Evolutionary conservation across 2,113 vertebrate genomes (phyloP).

Genomic region (Psophia crepitans): DNA sequence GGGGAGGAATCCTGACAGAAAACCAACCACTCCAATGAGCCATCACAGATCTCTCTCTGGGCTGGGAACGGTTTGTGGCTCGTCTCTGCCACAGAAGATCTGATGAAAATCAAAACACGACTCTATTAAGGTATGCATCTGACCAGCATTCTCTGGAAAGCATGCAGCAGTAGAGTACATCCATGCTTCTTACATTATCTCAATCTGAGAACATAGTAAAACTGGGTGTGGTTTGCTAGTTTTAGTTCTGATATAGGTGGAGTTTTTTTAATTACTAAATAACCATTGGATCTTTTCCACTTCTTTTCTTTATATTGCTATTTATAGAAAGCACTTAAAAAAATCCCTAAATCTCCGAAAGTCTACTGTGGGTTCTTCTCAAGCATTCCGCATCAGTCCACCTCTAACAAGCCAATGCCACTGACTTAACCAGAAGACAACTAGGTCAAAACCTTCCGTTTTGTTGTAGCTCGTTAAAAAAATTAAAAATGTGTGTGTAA

Average conservation of each 20-base stretch:
- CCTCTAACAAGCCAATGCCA: neutral
- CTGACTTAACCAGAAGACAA: neutral
- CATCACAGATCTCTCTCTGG: neutral
- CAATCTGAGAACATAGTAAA: neutral
- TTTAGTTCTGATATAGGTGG: neutral
- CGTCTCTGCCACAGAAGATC: neutral
- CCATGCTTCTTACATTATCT: neutral
- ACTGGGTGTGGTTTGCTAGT: neutral
- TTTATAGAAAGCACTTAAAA: neutral
- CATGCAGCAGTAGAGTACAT: neutral
- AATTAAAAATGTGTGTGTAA: neutral
- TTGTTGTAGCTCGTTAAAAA: neutral
- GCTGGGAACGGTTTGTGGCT: neutral
- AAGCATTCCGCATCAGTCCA: neutral
- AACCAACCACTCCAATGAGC: neutral
- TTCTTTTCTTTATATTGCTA: neutral
- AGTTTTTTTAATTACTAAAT: neutral
- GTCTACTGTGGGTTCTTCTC: neutral
- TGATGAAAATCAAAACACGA: neutral
- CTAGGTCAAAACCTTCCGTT: neutral
- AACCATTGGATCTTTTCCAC: neutral
- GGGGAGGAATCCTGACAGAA: neutral
- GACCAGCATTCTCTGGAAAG: neutral
- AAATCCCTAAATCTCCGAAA: neutral
- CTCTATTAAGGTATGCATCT: neutral